A percentile compares a stretch with the other conserved stretches of the same genome.
phyloP scores from a whole-genome alignment of 2,888 invertebrate species.

The Nezara viridula region DNA sequence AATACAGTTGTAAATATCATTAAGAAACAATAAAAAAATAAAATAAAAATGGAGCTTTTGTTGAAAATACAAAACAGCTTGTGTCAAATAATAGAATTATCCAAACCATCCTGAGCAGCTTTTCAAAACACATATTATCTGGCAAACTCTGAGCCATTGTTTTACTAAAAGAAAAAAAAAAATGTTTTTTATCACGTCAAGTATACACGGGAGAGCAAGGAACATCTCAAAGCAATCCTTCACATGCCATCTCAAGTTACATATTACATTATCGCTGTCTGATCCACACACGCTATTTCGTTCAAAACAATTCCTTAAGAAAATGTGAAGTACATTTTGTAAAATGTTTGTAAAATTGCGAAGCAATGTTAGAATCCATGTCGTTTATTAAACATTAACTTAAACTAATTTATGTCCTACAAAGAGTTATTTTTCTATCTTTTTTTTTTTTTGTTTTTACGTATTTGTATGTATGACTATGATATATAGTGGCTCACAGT shows the following conservation, averaged over 20 bases:
- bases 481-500: no score
- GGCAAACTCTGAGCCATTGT: not conserved
- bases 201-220: not conserved
- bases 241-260: constrained; percentile 13
- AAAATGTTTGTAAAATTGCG: not conserved
- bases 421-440: no score
- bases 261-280: constrained; percentile 31
- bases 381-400: not conserved
- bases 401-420: no score
- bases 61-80: no score
- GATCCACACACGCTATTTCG: not conserved
- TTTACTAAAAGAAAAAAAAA: not conserved
- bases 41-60: no score
- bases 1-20: no score
- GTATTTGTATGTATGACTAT: no score
- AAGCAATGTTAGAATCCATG: not conserved
- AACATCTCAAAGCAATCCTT: constrained; percentile 24
- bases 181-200: not conserved
- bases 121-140: not conserved
- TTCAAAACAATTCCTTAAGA: not conserved
- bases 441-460: no score
- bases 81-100: not conserved
- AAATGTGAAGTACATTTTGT: not conserved
- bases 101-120: not conserved
- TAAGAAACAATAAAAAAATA: no score